These are phyloP conservation scores for Sciaenops ocellatus DNA, from an alignment of 2,797 vertebrate genomes.

Conservation along the genomic window DNA sequence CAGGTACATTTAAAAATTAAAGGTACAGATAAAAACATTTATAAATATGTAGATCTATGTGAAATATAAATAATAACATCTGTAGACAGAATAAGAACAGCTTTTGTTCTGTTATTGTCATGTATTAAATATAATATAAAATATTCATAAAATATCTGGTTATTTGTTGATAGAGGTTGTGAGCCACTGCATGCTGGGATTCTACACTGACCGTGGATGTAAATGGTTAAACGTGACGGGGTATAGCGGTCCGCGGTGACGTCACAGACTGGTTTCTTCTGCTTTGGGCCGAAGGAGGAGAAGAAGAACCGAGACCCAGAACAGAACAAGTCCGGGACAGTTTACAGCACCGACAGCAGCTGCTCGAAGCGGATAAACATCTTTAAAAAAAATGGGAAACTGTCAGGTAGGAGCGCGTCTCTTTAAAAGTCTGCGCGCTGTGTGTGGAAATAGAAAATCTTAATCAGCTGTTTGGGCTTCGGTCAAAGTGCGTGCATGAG, in stretches of 20 bases:
- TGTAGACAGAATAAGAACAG: no score
- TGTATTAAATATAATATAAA: no score
- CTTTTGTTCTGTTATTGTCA: no score
- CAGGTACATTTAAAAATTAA: no score
- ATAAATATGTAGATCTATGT: no score
- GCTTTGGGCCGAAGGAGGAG: conserved; percentile 24
- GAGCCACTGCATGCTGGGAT: background rate
- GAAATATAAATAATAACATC: no score
- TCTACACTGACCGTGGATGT: background rate
- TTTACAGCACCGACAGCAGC: background rate
- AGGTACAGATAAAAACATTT: no score
- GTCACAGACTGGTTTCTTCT: conserved; percentile 59
- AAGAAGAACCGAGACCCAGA: no score
- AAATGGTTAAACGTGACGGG: conserved; percentile 54
- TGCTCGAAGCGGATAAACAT: conserved; percentile 1
- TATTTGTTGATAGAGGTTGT: no score
- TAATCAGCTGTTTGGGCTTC: background rate
- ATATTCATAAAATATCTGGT: no score
- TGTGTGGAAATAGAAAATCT: background rate
- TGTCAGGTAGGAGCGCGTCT: conserved; percentile 75
- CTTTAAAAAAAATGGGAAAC: conserved; percentile 80
- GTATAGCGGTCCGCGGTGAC: conserved; percentile 64
- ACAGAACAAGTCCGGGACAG: no score
- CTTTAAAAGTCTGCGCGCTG: fast-evolving
- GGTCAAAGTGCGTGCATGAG: background rate